Conservation (phyloP, 2,113 vertebrate genomes). For the Clarias gariepinus region DNA sequence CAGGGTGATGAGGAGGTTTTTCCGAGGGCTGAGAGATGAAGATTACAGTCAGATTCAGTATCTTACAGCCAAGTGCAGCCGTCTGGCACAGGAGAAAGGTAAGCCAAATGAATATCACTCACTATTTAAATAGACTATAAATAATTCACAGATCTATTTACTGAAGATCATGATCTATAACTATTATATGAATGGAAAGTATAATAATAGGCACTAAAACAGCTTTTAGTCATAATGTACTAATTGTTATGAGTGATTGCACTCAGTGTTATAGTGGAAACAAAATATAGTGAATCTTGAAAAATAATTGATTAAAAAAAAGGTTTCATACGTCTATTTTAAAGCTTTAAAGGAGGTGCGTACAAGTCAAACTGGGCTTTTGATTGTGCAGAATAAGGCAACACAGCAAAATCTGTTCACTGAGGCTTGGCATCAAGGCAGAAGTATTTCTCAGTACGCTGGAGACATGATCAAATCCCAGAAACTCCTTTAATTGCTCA, state of each 20-base stretch:
- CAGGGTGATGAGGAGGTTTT: conserved; percentile 72
- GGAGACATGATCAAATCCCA: no score
- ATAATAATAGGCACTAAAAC: not conserved
- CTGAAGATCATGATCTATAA: not conserved
- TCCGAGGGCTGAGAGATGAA: conserved; percentile 63
- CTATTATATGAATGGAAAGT: not conserved
- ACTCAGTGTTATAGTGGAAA: not conserved
- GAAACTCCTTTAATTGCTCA: no score
- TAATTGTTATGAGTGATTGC: not conserved
- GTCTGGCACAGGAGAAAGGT: conserved; percentile 72
- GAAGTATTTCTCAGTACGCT: no score
- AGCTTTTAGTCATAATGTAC: not conserved
- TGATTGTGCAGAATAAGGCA: no score
- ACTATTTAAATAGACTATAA: not conserved
- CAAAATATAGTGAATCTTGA: no score
- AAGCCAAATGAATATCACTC: not conserved
- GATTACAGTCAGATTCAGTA: conserved; percentile 74
- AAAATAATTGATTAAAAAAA: not conserved
- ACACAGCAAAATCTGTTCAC: no score
- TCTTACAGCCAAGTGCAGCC: conserved; percentile 72
- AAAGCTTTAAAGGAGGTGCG: not conserved
- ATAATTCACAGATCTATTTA: not conserved
- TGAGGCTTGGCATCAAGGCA: no score
- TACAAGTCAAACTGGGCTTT: no score
- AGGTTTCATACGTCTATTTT: no score